phyloP scores from a whole-genome alignment of 2,797 vertebrate genomes.

The Enteromius anoplus region DNA sequence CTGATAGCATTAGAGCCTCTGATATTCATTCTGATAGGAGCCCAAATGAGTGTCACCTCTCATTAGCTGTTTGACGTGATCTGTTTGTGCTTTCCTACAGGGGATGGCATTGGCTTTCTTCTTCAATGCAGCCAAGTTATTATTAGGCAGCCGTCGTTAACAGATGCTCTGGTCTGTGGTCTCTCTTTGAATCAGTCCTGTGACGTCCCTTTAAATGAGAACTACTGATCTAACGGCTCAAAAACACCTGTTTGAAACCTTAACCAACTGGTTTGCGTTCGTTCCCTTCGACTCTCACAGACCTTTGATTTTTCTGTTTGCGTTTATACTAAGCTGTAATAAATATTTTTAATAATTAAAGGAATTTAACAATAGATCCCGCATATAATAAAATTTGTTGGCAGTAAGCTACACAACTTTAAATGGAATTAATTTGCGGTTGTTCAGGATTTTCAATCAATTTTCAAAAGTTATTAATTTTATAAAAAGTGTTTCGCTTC shows the following conservation, averaged over 20 bases:
- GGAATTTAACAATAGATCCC: background rate
- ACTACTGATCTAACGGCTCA: background rate
- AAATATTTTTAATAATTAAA: background rate
- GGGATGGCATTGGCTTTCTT: conserved; percentile 10
- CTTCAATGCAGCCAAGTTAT: background rate
- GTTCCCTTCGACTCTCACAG: background rate
- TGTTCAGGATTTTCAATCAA: background rate
- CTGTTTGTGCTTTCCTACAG: conserved; percentile 22
- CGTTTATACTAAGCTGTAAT: background rate
- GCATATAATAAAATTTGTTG: background rate
- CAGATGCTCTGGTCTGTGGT: conserved; percentile 18
- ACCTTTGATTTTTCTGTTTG: background rate
- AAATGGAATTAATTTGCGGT: background rate
- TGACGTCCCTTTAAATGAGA: background rate
- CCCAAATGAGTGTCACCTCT: conserved; percentile 36
- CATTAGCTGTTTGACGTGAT: conserved; percentile 36
- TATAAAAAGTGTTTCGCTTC: background rate
- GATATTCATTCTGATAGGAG: conserved; percentile 27
- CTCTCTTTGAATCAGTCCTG: background rate
- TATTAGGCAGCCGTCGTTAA: background rate
- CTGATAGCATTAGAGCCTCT: conserved; percentile 11
- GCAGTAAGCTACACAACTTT: background rate
- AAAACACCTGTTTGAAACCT: background rate
- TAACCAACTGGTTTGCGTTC: background rate
- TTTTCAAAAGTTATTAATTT: background rate